These are phyloP conservation scores for Melieria crassipennis DNA, from an alignment of 2,888 invertebrate genomes.

Conservation along the genomic window DNA sequence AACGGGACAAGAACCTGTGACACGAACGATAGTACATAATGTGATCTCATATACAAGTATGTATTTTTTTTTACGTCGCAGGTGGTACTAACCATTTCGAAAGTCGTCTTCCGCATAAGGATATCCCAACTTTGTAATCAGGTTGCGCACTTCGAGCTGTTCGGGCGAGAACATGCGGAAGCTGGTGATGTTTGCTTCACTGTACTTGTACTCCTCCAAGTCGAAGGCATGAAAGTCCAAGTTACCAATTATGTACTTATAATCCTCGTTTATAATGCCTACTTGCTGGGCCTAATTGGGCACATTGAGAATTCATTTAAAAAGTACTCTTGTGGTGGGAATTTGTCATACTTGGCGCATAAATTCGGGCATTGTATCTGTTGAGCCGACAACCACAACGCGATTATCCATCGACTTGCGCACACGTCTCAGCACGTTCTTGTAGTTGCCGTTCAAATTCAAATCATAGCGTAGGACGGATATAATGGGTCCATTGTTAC, in stretches of 20 bases:
- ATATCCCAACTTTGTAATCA: constrained; percentile 52
- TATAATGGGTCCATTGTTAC: constrained; percentile 68
- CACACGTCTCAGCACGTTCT: constrained; percentile 74
- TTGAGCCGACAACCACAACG: constrained; percentile 78
- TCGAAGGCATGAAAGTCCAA: constrained; percentile 76
- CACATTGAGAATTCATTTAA: not conserved
- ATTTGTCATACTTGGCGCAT: constrained; percentile 64
- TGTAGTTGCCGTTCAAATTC: constrained; percentile 74
- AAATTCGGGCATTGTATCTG: constrained; percentile 70
- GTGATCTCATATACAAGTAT: not conserved
- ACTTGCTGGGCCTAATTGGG: constrained; percentile 90
- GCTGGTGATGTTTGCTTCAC: constrained; percentile 85
- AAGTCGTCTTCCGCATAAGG: constrained; percentile 49
- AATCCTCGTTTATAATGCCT: constrained; percentile 94
- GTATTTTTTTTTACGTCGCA: not conserved
- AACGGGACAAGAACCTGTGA: constrained; percentile 60
- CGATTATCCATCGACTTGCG: constrained; percentile 75
- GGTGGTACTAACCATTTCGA: constrained; percentile 50
- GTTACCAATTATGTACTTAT: constrained; percentile 82
- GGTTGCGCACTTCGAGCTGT: constrained; percentile 67
- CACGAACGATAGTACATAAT: not conserved
- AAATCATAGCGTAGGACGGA: constrained; percentile 73
- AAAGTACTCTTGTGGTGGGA: not conserved
- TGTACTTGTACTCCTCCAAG: constrained; percentile 79
- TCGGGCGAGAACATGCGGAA: constrained; percentile 74